Evolutionary conservation across 2,113 vertebrate genomes (phyloP).

Genomic region (Anoura caudifer): DNA sequence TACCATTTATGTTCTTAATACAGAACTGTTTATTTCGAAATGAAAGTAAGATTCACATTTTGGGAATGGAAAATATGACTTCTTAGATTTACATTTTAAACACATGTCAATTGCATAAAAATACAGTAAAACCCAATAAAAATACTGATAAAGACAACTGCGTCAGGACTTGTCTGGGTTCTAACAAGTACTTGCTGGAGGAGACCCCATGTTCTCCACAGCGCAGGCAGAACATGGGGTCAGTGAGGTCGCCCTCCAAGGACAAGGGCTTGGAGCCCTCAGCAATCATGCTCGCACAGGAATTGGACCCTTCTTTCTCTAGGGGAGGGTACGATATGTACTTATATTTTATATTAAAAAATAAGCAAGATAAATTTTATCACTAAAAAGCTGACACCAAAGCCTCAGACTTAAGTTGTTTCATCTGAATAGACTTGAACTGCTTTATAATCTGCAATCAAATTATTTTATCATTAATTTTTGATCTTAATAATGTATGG

Average conservation of each 20-base stretch:
- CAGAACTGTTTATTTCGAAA: background rate
- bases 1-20: background rate
- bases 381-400: slow-evolving; percentile 24
- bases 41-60: slow-evolving; percentile 1
- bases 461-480: background rate
- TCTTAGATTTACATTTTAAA: slow-evolving; percentile 24
- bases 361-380: background rate
- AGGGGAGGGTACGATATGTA: background rate
- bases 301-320: background rate
- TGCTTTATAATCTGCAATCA: slow-evolving; percentile 29
- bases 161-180: background rate
- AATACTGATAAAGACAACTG: background rate
- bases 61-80: background rate
- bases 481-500: background rate
- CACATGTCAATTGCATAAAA: background rate
- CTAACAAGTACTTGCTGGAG: background rate
- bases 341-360: slow-evolving; percentile 34
- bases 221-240: no score
- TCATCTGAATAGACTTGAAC: background rate
- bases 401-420: background rate
- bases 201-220: no score
- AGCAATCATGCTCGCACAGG: background rate
- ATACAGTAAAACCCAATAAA: background rate
- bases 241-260: background rate
- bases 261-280: background rate